Evolutionary conservation across 2,888 invertebrate genomes (phyloP).

Genomic region (Tetropium fuscum): DNA sequence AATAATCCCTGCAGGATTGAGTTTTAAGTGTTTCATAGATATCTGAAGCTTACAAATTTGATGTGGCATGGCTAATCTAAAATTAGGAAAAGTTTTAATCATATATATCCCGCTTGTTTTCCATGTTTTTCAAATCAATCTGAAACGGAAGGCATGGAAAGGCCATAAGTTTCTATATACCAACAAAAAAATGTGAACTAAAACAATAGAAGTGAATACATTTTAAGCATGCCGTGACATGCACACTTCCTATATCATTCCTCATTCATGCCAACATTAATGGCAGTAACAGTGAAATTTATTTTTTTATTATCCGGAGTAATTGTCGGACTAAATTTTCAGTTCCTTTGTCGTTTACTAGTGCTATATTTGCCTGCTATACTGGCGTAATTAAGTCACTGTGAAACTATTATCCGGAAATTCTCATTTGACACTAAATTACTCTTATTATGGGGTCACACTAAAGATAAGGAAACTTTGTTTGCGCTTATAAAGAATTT

Average conservation of each 20-base stretch:
- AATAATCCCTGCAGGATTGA: too few relatives aligned
- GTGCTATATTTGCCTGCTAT: neutral
- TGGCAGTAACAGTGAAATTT: slow-evolving; percentile 5
- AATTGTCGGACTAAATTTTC: slow-evolving; percentile 2
- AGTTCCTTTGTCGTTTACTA: slow-evolving; percentile 17
- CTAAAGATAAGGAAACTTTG: neutral
- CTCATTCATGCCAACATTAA: slow-evolving; percentile 2
- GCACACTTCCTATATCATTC: slow-evolving; percentile 7
- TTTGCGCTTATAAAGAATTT: neutral
- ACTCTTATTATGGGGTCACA: neutral
- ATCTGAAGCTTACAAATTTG: too few relatives aligned
- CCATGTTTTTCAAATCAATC: too few relatives aligned
- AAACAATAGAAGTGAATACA: too few relatives aligned
- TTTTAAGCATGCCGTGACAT: too few relatives aligned
- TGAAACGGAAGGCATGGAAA: too few relatives aligned
- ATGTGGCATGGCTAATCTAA: too few relatives aligned
- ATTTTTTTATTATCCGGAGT: slow-evolving; percentile 16
- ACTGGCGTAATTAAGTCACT: neutral
- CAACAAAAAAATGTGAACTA: too few relatives aligned
- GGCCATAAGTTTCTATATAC: too few relatives aligned
- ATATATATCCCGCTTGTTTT: too few relatives aligned
- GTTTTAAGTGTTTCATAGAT: too few relatives aligned
- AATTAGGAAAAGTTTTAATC: too few relatives aligned
- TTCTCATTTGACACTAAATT: slow-evolving; percentile 3
- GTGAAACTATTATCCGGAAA: neutral